Evolutionary conservation across 2,797 vertebrate genomes (phyloP), one percentile per base, ranked within the genome.

Genomic region (Morus bassanus): DNA sequence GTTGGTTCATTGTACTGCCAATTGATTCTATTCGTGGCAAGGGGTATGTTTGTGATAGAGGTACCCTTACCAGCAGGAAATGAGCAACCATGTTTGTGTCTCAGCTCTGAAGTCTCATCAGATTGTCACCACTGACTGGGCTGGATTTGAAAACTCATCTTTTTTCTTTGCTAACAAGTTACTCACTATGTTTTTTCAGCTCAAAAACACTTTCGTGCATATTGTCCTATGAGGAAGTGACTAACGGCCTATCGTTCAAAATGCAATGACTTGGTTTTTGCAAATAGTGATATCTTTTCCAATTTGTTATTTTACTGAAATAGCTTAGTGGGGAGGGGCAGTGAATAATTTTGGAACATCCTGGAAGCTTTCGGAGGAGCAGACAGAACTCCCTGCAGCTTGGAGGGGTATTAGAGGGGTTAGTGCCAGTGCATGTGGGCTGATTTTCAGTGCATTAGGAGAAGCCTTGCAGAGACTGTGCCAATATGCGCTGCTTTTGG

Each of bases 21-120:
- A 4, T 22, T 4, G 13, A 1, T 13, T 23, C 39, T 12, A 1
- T 27, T 45, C 2, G 0, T 25, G 59, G n/a, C 51, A 5, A 7
- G 28, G 31, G 41, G 25, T 14, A 28, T 21, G 45, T 50, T 48
- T 68, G 27, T 27, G 35, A 1, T 3, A 2, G 39, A 22, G 39
- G 2, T 23, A 5, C 51, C 72, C 51, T 91, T 14, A 51, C 35
- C 48, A 81, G 48, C 80, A 96, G 93, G 93, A 96, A 93, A 67
- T 96, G 90, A 96, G 81, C 94, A 86, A 83, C 65, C 24, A 1
- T 3, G 8, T 17, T 31, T 54, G 2, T 3, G 12, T 25, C 85
- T 5, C 2, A 56, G 53, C 30, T 51, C 35, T 33, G n/a, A 73
- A 21, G 23, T 46, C 46, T 57, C 53, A 27, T 46, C 76, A 9